Percentiles rank a stretch among this genome's conserved stretches.
phyloP scores from a whole-genome alignment of 1,140 invertebrate genomes.

The Drosophila ficusphila region DNA sequence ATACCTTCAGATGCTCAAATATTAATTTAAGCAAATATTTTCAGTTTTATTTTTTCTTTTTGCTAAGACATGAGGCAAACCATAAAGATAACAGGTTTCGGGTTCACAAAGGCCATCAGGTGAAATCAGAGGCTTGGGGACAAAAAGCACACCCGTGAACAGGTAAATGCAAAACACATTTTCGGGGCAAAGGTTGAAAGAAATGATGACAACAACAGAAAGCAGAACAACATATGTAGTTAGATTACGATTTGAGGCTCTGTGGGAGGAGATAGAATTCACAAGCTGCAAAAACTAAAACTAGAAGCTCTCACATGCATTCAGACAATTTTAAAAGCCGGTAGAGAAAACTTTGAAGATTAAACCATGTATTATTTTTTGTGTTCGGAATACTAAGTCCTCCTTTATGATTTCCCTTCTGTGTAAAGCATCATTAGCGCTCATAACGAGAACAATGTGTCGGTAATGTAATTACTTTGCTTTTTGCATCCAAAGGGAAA shows the following conservation, averaged over 20 bases:
- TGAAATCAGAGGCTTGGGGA: not conserved
- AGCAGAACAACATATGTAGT: constrained; percentile 1
- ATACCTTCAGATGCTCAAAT: too few species aligned
- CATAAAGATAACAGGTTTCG: not conserved
- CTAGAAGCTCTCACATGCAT: constrained; percentile 33
- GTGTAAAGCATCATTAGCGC: constrained; percentile 3
- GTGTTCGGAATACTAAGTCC: not conserved
- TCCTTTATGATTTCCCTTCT: not conserved
- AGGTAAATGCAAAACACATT: constrained; percentile 10
- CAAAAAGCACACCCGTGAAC: constrained; percentile 22
- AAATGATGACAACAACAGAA: constrained; percentile 21
- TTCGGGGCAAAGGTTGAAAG: constrained; percentile 27
- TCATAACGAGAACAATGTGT: not conserved
- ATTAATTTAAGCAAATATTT: not conserved
- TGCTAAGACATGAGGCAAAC: not conserved
- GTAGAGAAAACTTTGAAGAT: constrained; percentile 1
- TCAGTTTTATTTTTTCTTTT: not conserved
- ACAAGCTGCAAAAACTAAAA: constrained; percentile 17
- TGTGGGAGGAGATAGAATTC: constrained; percentile 14
- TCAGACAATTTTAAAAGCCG: not conserved
- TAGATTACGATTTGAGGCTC: constrained; percentile 23
- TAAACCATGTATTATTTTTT: not conserved
- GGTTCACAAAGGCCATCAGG: not conserved
- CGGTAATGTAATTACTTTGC: constrained; percentile 32
- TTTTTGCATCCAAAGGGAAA: constrained; percentile 6